Evolutionary conservation across 2,888 invertebrate species (phyloP).

Genomic region (Chymomyza procnemis): DNA sequence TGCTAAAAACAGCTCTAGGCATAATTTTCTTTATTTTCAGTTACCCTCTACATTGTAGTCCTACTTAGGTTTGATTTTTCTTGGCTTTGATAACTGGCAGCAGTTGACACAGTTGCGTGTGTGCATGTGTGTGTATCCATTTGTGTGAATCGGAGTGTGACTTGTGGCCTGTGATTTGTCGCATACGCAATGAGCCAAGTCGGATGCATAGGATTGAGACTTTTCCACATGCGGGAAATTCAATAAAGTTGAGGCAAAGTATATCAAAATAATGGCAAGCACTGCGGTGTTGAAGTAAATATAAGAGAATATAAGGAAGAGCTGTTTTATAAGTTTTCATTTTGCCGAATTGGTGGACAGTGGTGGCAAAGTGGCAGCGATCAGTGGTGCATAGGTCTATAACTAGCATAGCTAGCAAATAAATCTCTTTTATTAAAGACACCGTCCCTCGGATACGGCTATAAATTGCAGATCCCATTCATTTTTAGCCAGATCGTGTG

Average conservation of each 20-base stretch:
- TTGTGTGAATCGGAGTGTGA: neutral
- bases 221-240: conserved; percentile 35
- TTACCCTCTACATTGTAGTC: neutral
- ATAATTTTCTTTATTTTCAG: conserved; percentile 32
- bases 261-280: too few relatives aligned
- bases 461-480: too few relatives aligned
- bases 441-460: too few relatives aligned
- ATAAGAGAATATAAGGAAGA: too few relatives aligned
- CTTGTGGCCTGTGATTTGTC: neutral
- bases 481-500: too few relatives aligned
- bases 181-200: neutral
- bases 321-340: too few relatives aligned
- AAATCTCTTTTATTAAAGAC: too few relatives aligned
- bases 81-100: neutral
- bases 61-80: neutral
- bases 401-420: too few relatives aligned
- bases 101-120: neutral
- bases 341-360: too few relatives aligned
- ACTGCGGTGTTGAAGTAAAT: too few relatives aligned
- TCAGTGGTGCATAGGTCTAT: too few relatives aligned
- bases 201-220: conserved; percentile 17
- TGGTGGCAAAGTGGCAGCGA: too few relatives aligned
- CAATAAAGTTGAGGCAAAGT: neutral
- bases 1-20: conserved; percentile 29
- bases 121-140: conserved; percentile 3